Evolutionary conservation across 1,140 invertebrate genomes (phyloP), one percentile per base, ranked within the genome.

Genomic region (Anadara kagoshimensis): DNA sequence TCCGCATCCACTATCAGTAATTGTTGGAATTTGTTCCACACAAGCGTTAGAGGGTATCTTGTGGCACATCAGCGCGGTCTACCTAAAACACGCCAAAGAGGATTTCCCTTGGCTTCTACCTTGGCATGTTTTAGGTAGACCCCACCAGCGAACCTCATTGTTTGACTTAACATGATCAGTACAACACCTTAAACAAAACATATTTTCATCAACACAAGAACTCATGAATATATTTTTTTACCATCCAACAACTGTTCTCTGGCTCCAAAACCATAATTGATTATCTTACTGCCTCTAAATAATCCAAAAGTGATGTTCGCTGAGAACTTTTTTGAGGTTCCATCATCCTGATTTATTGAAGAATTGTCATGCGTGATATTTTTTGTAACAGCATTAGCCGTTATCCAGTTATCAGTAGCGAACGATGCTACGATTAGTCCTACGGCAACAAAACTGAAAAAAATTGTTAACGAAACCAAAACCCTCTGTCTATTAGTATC

Each of bases 331-430:
- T 18, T 43, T 45, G 54, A 44, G 3, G 63, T 75, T 43, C 0
- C 54, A 79, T 75, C 69, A 53, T 47, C 70, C 78, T 54, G 16
- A 62, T 14, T 58, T 22, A 41, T n/a, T 18, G 29, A 3, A 36
- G 29, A 36, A 7, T 36, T 36, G 29, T 36, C 29, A 7, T 36
- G 2, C 7, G 79, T 65, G 0, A 91, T 91, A 0, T 91, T 91
- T 71, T 93, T 26, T 45, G 70, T 88, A 57, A 92, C 92, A 1
- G 95, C 94, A 71, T 90, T 91, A 0, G 95, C 94, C 43, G 93
- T 93, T 1, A 96, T 92, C 97, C 97, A 98, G 80, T 95, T 93
- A 79, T 95, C 94, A 0, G 96, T 97, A 0, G 94, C 95, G 67
- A 98, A 88, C 36, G 95, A 94, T 14, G 94, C 94, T 16, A 95